phyloP scores from a whole-genome alignment of 1,140 invertebrate genomes.

The Drosophila nannoptera region DNA sequence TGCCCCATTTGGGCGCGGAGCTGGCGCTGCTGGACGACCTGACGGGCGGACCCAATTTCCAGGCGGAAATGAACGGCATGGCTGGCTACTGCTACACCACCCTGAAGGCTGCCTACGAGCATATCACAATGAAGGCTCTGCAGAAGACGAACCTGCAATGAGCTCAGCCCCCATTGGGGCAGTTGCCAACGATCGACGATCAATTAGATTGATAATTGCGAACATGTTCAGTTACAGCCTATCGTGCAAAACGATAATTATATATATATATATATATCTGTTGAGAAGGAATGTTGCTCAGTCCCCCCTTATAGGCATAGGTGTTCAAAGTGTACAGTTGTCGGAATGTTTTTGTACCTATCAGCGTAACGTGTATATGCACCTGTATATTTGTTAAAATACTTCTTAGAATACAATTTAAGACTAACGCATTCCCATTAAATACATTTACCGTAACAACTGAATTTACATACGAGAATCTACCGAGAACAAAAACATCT shows the following conservation, averaged over 20 bases:
- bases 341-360: constrained; percentile 1
- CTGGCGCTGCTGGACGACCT: constrained; percentile 74
- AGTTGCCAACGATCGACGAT: constrained; percentile 42
- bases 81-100: constrained; percentile 78
- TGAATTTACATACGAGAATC: not conserved
- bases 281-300: constrained; percentile 15
- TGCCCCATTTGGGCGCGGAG: constrained; percentile 78
- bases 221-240: constrained; percentile 10
- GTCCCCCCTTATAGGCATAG: constrained; percentile 13
- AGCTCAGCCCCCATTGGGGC: constrained; percentile 19
- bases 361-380: constrained; percentile 23
- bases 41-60: constrained; percentile 73
- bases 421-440: constrained; percentile 46
- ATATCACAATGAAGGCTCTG: constrained; percentile 51
- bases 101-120: constrained; percentile 70
- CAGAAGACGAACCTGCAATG: constrained; percentile 38
- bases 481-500: not conserved
- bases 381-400: constrained; percentile 17
- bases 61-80: constrained; percentile 77
- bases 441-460: constrained; percentile 27
- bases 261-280: constrained; percentile 37
- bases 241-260: constrained; percentile 5
- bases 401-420: constrained; percentile 24
- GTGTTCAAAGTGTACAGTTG: constrained; percentile 25
- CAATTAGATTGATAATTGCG: constrained; percentile 33